Conservation (phyloP, 2,888 invertebrate species). For the Mesochorus sp. region DNA sequence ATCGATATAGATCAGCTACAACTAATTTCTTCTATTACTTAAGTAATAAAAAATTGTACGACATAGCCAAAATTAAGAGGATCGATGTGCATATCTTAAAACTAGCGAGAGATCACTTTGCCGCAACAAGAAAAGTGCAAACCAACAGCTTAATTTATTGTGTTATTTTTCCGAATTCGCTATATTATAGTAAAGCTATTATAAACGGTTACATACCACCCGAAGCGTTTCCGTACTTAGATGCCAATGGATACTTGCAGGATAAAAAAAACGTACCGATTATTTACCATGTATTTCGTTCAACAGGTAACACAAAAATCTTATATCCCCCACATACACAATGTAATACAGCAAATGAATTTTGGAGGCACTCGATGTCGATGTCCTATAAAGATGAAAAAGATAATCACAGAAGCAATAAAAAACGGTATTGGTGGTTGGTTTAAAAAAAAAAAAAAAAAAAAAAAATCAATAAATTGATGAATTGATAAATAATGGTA, state of each 20-base stretch:
- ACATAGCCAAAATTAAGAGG: conserved; percentile 34
- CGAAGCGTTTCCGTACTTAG: conserved; percentile 34
- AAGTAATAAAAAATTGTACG: conserved; percentile 48
- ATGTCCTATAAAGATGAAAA: conserved; percentile 2
- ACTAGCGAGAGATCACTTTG: conserved; percentile 48
- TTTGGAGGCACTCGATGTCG: conserved; percentile 28
- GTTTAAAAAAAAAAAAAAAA: too few relatives aligned
- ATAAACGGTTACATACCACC: conserved; percentile 33
- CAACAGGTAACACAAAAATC: conserved; percentile 21
- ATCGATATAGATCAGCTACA: background rate
- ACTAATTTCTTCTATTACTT: conserved; percentile 26
- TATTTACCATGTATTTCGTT: conserved; percentile 41
- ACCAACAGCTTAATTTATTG: background rate
- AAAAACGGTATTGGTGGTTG: conserved; percentile 30
- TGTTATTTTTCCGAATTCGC: background rate
- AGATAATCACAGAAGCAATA: conserved; percentile 9
- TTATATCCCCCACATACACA: background rate
- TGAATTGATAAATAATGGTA: too few relatives aligned
- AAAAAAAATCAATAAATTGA: too few relatives aligned
- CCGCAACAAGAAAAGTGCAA: background rate
- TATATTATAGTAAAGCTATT: background rate
- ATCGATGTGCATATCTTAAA: conserved; percentile 43
- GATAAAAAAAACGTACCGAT: conserved; percentile 46
- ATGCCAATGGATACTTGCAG: conserved; percentile 34
- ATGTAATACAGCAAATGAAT: background rate